Conservation (phyloP, 2,797 vertebrate species). For the Spheniscus humboldti region DNA sequence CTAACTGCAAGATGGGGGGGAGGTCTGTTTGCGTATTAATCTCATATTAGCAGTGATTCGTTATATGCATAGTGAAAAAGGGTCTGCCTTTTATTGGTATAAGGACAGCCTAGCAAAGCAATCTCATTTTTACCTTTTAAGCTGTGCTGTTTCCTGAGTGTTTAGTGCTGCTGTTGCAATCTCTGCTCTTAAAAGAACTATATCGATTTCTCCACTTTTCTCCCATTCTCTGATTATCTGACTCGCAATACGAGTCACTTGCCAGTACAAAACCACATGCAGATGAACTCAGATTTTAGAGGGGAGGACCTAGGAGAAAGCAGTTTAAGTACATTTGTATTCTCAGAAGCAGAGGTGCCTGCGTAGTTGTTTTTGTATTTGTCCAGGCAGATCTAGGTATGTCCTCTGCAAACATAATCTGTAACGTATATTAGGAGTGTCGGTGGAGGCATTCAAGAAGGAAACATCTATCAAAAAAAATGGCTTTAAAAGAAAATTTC, state of each 20-base stretch:
- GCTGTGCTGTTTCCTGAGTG: background rate
- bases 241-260: background rate
- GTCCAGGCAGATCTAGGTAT: background rate
- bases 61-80: background rate
- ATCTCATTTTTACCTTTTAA: background rate
- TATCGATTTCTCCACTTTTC: background rate
- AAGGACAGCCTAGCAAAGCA: background rate
- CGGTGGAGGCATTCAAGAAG: background rate
- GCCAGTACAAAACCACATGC: background rate
- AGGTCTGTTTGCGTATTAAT: background rate
- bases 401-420: background rate
- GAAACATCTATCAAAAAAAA: background rate
- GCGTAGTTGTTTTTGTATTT: background rate
- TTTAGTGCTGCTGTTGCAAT: background rate
- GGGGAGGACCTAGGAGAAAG: background rate
- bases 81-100: background rate
- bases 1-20: background rate
- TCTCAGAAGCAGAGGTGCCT: background rate
- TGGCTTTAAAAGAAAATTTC: background rate
- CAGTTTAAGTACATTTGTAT: background rate
- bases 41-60: background rate
- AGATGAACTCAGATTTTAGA: background rate
- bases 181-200: background rate
- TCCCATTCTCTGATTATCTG: background rate
- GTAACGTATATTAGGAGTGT: background rate